Evolutionary conservation across 2,888 invertebrate genomes (phyloP).

Genomic region (Glaucopsyche alexis): DNA sequence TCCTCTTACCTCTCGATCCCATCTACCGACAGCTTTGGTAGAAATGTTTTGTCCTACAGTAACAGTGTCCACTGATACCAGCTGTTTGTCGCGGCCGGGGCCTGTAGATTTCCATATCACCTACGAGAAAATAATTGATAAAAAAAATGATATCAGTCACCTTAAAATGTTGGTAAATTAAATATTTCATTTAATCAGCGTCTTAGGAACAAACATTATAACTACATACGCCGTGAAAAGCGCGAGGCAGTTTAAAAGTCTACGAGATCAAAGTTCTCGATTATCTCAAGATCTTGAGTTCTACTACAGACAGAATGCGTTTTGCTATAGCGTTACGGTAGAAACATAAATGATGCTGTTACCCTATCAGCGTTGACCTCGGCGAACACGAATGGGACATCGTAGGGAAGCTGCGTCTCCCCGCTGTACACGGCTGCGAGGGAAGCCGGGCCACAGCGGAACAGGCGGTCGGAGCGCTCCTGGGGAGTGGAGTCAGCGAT

Average conservation of each 20-base stretch:
- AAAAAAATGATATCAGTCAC: background rate
- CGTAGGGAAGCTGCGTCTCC: background rate
- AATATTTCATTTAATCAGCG: no score
- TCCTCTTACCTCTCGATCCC: background rate
- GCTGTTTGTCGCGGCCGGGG: background rate
- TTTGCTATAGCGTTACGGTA: no score
- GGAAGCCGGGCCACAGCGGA: slow-evolving; percentile 5
- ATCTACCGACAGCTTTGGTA: background rate
- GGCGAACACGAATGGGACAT: slow-evolving; percentile 9
- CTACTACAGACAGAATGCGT: no score
- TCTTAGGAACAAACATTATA: no score
- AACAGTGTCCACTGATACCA: background rate
- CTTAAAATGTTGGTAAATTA: no score
- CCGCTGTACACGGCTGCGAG: background rate
- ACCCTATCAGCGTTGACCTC: slow-evolving; percentile 18
- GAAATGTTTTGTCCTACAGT: slow-evolving; percentile 11
- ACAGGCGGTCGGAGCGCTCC: background rate
- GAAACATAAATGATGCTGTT: background rate
- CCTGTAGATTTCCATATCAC: background rate
- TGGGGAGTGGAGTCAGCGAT: slow-evolving; percentile 13
- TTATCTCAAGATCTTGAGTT: no score
- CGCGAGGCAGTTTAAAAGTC: no score
- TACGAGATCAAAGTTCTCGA: no score
- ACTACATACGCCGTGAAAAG: no score
- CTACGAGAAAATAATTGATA: background rate